Percentiles rank a stretch among this genome's conserved stretches.
Evolutionary conservation across 2,888 invertebrate species (phyloP).

Genomic region (Melinopterus prodromus): DNA sequence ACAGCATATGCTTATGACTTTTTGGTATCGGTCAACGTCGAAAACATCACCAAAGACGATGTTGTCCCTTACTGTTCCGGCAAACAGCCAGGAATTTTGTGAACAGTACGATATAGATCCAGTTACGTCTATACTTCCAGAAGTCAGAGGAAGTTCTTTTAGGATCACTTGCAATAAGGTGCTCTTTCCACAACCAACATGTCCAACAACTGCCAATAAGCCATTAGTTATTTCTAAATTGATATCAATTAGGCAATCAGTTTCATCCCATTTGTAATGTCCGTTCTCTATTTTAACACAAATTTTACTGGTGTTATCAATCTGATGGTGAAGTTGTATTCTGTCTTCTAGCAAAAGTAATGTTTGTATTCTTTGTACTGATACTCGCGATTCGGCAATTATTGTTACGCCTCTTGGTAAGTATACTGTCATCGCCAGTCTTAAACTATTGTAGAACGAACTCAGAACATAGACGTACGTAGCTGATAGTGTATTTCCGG

Average conservation of each 20-base stretch:
- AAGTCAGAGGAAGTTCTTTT: conserved; percentile 72
- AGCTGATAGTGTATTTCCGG: conserved; percentile 75
- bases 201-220: conserved; percentile 67
- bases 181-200: conserved; percentile 69
- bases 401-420: conserved; percentile 85
- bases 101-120: conserved; percentile 79
- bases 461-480: conserved; percentile 86
- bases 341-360: conserved; percentile 60
- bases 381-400: conserved; percentile 78
- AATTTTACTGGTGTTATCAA: conserved; percentile 19
- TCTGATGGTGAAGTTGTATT: conserved; percentile 19
- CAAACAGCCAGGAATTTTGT: conserved; percentile 85
- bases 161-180: conserved; percentile 64
- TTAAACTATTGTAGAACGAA: conserved; percentile 85
- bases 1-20: conserved; percentile 72
- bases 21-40: conserved; percentile 71
- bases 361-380: conserved; percentile 72
- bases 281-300: conserved; percentile 67
- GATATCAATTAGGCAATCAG: conserved; percentile 72
- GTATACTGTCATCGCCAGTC: conserved; percentile 86
- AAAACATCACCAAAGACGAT: conserved; percentile 83
- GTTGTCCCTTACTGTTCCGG: conserved; percentile 84
- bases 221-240: conserved; percentile 71
- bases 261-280: conserved; percentile 69
- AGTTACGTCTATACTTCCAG: conserved; percentile 70